A percentile compares a stretch with the other conserved stretches of the same genome.
phyloP scores from a whole-genome alignment of 2,888 invertebrate species.

The Lasioglossum malachurum region DNA sequence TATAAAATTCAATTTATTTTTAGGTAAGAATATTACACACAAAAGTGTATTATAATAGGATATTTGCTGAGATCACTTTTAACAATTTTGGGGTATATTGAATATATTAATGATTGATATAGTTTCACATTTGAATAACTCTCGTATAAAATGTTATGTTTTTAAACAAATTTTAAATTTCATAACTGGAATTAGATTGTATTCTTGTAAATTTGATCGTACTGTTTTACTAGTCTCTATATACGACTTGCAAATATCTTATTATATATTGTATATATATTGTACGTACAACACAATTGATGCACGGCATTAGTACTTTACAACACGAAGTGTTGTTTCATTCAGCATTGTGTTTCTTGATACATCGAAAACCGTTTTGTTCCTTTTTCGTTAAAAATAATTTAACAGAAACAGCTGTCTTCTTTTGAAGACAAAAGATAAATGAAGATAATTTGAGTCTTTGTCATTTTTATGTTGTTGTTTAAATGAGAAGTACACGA shows the following conservation, averaged over 20 bases:
- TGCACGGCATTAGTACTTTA: constrained; percentile 19
- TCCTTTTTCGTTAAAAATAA: background rate
- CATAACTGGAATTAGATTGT: background rate
- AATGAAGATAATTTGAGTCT: background rate
- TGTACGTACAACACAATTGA: constrained; percentile 20
- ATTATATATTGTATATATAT: constrained; percentile 21
- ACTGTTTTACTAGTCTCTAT: background rate
- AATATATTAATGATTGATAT: background rate
- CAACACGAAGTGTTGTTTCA: constrained; percentile 4
- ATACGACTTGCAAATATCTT: constrained; percentile 27
- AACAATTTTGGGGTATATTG: background rate
- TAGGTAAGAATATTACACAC: background rate
- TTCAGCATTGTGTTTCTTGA: background rate
- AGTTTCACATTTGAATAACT: background rate
- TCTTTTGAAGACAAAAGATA: background rate
- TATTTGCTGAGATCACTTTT: constrained; percentile 28
- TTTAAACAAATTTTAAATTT: background rate
- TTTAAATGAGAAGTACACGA: constrained; percentile 7
- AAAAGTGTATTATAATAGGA: constrained; percentile 18
- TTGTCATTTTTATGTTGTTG: background rate
- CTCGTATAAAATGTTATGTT: background rate
- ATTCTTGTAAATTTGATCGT: background rate
- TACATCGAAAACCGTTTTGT: background rate
- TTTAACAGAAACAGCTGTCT: background rate
- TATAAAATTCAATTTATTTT: constrained; percentile 7